Conservation (phyloP, 1,140 invertebrate species). For the Pseudomyrmex cubaensis region DNA sequence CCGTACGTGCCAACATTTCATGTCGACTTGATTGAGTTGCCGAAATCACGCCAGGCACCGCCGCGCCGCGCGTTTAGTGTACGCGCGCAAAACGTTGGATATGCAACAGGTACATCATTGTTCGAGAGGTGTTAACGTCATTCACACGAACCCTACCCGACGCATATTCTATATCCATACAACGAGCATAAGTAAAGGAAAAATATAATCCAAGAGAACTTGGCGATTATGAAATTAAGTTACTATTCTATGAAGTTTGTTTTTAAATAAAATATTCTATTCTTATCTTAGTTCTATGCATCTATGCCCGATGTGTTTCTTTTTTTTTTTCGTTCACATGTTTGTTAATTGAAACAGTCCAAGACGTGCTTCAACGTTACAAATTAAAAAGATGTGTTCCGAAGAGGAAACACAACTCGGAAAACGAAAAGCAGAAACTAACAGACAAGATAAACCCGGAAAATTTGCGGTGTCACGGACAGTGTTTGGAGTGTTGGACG, state of each 20-base stretch:
- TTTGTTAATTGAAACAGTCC: no score
- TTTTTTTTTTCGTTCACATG: neutral
- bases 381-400: neutral
- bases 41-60: constrained; percentile 32
- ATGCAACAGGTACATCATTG: constrained; percentile 68
- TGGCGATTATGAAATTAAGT: neutral
- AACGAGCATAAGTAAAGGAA: neutral
- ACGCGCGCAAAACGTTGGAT: constrained; percentile 9
- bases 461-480: neutral
- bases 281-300: no score
- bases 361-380: no score
- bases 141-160: constrained; percentile 13
- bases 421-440: neutral
- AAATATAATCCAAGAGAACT: neutral
- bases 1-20: constrained; percentile 67
- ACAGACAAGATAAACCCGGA: neutral
- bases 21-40: constrained; percentile 52
- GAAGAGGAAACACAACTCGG: neutral
- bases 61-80: constrained; percentile 40
- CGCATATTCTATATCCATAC: neutral
- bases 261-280: no score
- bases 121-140: constrained; percentile 42
- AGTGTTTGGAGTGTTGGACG: constrained; percentile 70
- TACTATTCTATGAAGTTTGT: no score
- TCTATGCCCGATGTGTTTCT: no score